Evolutionary conservation across 2,797 vertebrate genomes (phyloP), one percentile per base, ranked within the genome.

Genomic region (Calcarius lapponicus): DNA sequence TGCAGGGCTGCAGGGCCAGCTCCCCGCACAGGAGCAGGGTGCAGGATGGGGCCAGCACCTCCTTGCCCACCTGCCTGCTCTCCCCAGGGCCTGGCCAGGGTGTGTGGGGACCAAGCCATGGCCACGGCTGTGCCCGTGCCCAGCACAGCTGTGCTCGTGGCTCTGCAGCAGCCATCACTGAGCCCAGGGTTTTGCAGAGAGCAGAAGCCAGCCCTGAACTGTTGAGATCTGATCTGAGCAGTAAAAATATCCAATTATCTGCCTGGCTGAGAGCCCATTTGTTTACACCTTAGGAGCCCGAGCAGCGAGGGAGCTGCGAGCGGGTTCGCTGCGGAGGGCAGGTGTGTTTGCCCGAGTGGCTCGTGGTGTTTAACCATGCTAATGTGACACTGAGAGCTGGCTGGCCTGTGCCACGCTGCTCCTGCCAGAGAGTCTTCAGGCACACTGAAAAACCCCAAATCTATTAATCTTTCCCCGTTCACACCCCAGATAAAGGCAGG

Each of bases 241-340:
- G 86, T 92, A 67, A 64, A 90, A 93, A 96, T 96, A 95, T 87
- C 96, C 93, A 96, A 74, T 97, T 96, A 95, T 96, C 95, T 96
- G 94, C 43, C 86, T 97, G 93, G 74, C 92, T 92, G 64, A 79
- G 87, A 84, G 94, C 92, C 85, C 85, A 73, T 96, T 93, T 94
- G 93, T 96, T 97, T 95, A 74, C 64, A 88, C 90, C 60, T 64
- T 64, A 31, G 70, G 90, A 94, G 57, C 60, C 24, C 32, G 88
- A 66, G 61, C 84, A 78, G 92, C 7, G 2, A 76, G 91, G 73
- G 90, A 83, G 93, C 92, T 75, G 82, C 1, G 43, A 94, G 73
- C 4, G 10, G 82, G 82, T 93, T 96, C 79, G 86, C 47, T 20
- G 34, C 11, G 34, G 34, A 95, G 90, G 85, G 91, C 80, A 92